phyloP scores from a whole-genome alignment of 1,140 invertebrate genomes.

The Solenopsis fugax region DNA sequence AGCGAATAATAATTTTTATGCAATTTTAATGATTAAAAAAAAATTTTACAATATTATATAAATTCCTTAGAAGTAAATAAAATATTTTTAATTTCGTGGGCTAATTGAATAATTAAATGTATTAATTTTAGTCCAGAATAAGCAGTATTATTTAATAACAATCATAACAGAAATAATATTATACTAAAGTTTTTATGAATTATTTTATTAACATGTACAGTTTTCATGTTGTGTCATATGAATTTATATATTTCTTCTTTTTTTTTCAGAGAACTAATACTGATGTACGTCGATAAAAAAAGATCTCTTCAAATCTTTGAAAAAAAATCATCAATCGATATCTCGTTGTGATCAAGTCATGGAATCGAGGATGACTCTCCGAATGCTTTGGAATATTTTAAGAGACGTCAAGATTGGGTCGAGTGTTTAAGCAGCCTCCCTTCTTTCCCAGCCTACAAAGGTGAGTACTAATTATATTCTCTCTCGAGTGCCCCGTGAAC shows the following conservation, averaged over 20 bases:
- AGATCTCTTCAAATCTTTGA: conserved; percentile 39
- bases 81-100: not conserved
- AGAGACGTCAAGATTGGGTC: conserved; percentile 66
- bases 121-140: not conserved
- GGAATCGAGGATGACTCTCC: conserved; percentile 73
- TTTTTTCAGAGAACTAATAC: conserved; percentile 53
- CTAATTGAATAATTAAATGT: not conserved
- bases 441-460: conserved; percentile 70
- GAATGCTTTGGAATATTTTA: conserved; percentile 72
- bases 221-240: not conserved
- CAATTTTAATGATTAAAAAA: not conserved
- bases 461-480: conserved; percentile 81
- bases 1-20: not conserved
- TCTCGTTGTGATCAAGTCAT: conserved; percentile 52
- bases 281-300: conserved; percentile 32
- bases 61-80: not conserved
- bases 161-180: not conserved
- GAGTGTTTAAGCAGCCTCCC: conserved; percentile 68
- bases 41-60: not conserved
- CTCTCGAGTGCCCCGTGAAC: conserved; percentile 75
- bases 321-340: conserved; percentile 51
- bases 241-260: conserved; percentile 45
- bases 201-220: not conserved
- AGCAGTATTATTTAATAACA: not conserved
- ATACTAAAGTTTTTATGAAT: not conserved